Conservation (phyloP, 2,113 vertebrate species). For the Entelurus aequoreus region DNA sequence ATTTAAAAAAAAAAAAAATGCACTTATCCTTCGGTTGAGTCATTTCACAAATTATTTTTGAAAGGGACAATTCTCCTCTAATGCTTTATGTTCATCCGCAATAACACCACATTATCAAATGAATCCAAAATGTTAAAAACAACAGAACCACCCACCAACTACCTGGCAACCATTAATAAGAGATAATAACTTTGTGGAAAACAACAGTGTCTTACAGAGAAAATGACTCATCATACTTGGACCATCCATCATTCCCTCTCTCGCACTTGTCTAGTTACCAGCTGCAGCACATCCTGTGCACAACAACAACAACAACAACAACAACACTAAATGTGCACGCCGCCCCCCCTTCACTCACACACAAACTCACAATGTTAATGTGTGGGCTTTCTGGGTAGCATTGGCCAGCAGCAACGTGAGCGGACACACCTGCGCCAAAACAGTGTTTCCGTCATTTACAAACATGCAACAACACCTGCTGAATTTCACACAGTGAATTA, state of each 20-base stretch:
- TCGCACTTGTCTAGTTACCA: slow-evolving; percentile 44
- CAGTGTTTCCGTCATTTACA: not conserved
- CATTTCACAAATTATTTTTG: slow-evolving; percentile 18
- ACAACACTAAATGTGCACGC: not conserved
- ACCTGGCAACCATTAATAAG: slow-evolving; percentile 66
- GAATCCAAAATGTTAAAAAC: slow-evolving; percentile 54
- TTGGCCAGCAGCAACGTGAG: not conserved
- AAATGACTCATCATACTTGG: slow-evolving; percentile 65
- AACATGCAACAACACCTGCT: not conserved
- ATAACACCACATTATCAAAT: slow-evolving; percentile 52
- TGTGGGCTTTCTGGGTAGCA: no score
- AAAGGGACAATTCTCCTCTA: slow-evolving; percentile 34
- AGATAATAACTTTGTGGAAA: slow-evolving; percentile 70
- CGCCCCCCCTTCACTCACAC: no score
- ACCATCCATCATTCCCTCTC: slow-evolving; percentile 34
- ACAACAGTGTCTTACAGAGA: slow-evolving; percentile 65
- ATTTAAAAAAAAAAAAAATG: no score
- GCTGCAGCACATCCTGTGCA: slow-evolving; percentile 54
- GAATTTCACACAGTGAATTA: not conserved
- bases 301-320: slow-evolving; percentile 48
- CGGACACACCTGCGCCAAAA: not conserved
- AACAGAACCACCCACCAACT: slow-evolving; percentile 59
- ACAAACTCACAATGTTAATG: no score
- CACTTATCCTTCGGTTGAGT: not conserved
- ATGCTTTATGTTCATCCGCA: slow-evolving; percentile 51